Conservation (phyloP, 2,797 vertebrate genomes). For the Xenops minutus region DNA sequence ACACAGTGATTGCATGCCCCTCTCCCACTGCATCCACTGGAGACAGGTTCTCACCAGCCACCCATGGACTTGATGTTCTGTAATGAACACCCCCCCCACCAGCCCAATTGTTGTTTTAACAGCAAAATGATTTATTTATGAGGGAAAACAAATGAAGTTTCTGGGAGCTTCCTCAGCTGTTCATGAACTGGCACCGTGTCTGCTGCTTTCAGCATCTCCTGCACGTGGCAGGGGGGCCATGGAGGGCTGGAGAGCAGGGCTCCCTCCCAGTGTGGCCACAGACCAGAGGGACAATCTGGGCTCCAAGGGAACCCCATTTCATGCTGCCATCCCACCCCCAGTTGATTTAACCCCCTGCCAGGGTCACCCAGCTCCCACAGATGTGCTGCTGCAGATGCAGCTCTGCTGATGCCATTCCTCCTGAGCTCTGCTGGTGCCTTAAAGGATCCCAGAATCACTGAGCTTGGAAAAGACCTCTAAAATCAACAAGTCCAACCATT, state of each 20-base stretch:
- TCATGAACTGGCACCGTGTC: background rate
- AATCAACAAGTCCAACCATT: background rate
- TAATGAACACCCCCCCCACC: background rate
- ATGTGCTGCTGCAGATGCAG: background rate
- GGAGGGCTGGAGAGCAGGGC: background rate
- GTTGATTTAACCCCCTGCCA: background rate
- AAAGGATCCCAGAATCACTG: background rate
- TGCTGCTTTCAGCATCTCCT: background rate
- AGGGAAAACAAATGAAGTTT: background rate
- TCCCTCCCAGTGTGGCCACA: background rate
- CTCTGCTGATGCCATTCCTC: background rate
- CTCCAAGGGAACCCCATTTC: background rate
- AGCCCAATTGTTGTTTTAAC: background rate
- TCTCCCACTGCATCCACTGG: background rate
- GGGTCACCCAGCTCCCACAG: background rate
- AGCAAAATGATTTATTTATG: conserved; percentile 2
- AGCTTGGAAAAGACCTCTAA: background rate
- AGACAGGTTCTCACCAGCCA: conserved; percentile 3
- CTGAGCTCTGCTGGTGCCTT: background rate
- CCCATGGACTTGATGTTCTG: conserved; percentile 1
- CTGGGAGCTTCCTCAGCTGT: background rate
- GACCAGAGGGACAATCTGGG: background rate
- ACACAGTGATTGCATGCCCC: background rate
- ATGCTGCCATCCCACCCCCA: background rate
- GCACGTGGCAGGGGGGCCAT: fast-evolving